phyloP scores from a whole-genome alignment of 2,797 vertebrate species.

The Menidia menidia region DNA sequence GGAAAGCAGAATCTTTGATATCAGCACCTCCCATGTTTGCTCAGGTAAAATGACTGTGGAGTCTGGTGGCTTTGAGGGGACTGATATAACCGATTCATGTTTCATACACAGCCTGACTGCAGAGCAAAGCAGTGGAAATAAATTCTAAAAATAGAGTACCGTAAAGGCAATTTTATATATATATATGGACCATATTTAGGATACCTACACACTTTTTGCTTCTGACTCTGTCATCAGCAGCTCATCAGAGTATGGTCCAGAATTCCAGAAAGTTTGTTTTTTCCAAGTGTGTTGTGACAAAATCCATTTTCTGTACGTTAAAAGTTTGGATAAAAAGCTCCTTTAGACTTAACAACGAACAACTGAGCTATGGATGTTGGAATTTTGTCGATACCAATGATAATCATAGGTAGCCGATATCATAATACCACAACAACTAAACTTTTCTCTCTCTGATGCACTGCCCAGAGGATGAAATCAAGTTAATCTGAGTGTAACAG shows the following conservation, averaged over 20 bases:
- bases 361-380: too few relatives aligned
- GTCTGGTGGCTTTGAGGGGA: constrained; percentile 1
- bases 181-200: neutral
- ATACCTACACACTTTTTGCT: neutral
- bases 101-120: neutral
- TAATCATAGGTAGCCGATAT: neutral
- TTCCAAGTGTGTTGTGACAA: too few relatives aligned
- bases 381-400: too few relatives aligned
- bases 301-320: too few relatives aligned
- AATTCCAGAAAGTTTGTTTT: too few relatives aligned
- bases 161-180: too few relatives aligned
- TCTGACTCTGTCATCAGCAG: neutral
- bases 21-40: constrained; percentile 8
- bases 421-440: neutral
- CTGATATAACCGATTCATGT: neutral
- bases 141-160: neutral
- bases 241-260: too few relatives aligned
- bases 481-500: constrained; percentile 39
- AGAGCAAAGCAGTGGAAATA: neutral
- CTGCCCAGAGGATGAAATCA: constrained; percentile 34
- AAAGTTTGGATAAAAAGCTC: too few relatives aligned
- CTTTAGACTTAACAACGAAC: too few relatives aligned
- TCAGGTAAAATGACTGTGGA: neutral
- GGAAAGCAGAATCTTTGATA: neutral
- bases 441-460: constrained; percentile 31